Base-by-base conservation (phyloP, 2,888 invertebrate genomes). In the Noctua comes region DNA sequence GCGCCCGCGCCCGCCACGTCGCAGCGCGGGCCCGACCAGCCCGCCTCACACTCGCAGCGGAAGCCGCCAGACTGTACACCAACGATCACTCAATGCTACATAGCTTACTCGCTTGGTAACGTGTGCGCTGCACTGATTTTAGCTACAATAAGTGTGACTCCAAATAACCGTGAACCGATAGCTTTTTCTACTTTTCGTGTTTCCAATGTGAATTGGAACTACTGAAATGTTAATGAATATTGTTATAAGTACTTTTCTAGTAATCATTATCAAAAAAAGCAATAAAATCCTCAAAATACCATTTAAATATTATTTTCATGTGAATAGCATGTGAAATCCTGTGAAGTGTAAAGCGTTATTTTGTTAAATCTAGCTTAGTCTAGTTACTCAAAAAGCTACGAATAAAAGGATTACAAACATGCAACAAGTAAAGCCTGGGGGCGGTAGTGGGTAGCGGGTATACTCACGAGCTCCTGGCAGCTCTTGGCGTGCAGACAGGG, bases 21-120 rank as follows among this genome's bases (percentile, higher is more conserved):
- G 73, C 94, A 85, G 97, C 92, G 89, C 96, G 72, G 3, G 24
- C 82, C 96, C 79, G 97, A 94, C 97, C 98, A 98, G 83, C 98
- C 98, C 81, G 97, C 92, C 92, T 97, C 97, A 92, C 98, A 98
- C 89, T 97, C 97, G 97, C 98, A 98, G 90, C 97, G 97, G 96
- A 97, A 98, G 0, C 96, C 95, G 57, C 85, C 89, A 74, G 92
- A 84, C 96, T 96, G 68, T 57, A 8, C 31, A 10, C 36, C 13
- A 8, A 21, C 18, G 24, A 40, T 0, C 1, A 0, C 24, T 5
- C 31, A 2, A 6, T 57, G 57, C 24, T 82, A 4, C 40, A 4
- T 54, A 2, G 13, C 24, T 27, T 27, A 27, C 24, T 7, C 1
- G 2, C 40, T 27, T 2, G 8, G 13, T 48, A 1, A 21, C 1